Evolutionary conservation across 2,888 invertebrate genomes (phyloP), one percentile per base, ranked within the genome.

Genomic region (Podabrus alpinus): DNA sequence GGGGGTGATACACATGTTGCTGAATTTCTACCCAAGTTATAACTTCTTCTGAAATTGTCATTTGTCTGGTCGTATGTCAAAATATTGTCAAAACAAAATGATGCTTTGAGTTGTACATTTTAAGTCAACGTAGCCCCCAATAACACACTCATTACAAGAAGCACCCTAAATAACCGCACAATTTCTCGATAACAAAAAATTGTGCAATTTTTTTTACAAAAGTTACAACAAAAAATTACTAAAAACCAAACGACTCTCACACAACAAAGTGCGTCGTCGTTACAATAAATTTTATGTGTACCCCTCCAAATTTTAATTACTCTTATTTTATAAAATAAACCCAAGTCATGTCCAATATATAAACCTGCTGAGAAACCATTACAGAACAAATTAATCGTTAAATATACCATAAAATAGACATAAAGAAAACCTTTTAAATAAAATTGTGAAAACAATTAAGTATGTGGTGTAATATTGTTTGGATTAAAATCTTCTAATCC

Each of bases 121-220:
- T 45, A 7, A 7, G 45, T 45, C 45, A 45, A 45, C n/a, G n/a
- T n/a, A 13, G 29, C 45, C 29, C 29, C 29, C 29, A 45, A n/a
- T n/a, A 45, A n/a, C 45, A n/a, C 21, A 45, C 45, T 45, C 45
- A 45, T 45, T 45, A 45, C 29, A 45, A 45, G n/a, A 45, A 45
- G 7, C n/a, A 45, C 45, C 45, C 45, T 45, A 45, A 45, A 45
- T n/a, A 45, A 45, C 45, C 45, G n/a, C 85, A 88, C 86, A 85
- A 85, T 86, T 83, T 87, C 88, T 87, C 86, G 87, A 86, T 87
- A 85, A 87, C 88, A 88, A 89, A 88, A 86, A 89, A 88, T 88
- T 84, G 64, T 71, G 62, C 16, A n/a, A 61, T 64, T n/a, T 64
- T 64, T 62, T 19, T 61, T 61, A 64, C 62, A 64, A 19, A 62